Conservation (phyloP, 2,797 vertebrate genomes). For the Anguilla pacifica region DNA sequence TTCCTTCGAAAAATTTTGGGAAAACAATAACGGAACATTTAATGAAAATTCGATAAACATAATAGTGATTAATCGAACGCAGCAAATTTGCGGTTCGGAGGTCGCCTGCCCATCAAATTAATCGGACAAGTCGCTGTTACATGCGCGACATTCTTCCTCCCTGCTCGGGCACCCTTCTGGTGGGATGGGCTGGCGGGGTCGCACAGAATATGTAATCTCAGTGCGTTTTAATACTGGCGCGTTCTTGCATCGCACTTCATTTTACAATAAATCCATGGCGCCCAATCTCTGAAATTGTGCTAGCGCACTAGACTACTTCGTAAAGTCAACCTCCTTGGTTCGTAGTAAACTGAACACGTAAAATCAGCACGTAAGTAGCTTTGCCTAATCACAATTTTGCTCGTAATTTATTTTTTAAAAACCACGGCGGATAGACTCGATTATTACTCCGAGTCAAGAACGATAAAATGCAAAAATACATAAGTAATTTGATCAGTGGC, state of each 20-base stretch:
- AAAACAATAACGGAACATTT: neutral
- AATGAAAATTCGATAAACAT: neutral
- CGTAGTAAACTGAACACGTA: neutral
- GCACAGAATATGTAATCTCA: neutral
- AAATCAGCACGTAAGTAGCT: neutral
- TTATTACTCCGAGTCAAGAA: neutral
- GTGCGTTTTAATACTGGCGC: neutral
- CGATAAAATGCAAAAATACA: neutral
- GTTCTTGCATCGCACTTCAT: neutral
- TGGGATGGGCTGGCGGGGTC: neutral
- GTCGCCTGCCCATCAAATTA: neutral
- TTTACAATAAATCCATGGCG: neutral
- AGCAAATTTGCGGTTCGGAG: neutral
- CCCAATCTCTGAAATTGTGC: neutral
- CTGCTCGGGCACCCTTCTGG: neutral
- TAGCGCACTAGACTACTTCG: neutral
- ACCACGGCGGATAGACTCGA: neutral
- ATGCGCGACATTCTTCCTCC: neutral
- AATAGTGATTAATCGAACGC: neutral
- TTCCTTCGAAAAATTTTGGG: neutral
- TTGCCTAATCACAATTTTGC: neutral
- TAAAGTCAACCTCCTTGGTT: neutral
- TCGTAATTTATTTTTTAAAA: neutral
- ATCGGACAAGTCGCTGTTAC: neutral
- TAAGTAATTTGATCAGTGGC: neutral